Conservation (phyloP, 1,140 invertebrate species). For the Drosophila tani region DNA sequence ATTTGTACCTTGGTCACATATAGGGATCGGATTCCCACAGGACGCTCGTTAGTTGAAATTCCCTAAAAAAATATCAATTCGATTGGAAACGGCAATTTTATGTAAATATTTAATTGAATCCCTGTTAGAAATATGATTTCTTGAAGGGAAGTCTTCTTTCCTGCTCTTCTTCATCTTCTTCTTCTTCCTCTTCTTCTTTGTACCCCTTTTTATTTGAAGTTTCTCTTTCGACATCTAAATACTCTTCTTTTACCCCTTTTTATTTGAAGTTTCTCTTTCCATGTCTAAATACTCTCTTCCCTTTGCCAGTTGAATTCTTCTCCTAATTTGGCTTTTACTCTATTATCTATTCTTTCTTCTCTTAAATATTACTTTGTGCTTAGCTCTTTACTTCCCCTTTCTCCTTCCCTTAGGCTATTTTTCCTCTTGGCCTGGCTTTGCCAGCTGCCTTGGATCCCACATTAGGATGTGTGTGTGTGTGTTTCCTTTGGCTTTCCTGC, state of each 20-base stretch:
- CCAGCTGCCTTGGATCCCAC: slow-evolving; percentile 14
- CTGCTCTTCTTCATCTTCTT: too few relatives aligned
- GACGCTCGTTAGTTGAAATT: neutral
- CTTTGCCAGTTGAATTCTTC: slow-evolving; percentile 6
- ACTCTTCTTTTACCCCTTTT: neutral
- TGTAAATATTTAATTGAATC: too few relatives aligned
- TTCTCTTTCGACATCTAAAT: neutral
- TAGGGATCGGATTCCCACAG: neutral
- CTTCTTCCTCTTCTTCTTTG: too few relatives aligned
- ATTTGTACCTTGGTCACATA: neutral
- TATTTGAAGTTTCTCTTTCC: neutral
- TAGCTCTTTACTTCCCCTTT: neutral
- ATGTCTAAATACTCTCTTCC: neutral
- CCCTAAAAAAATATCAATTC: neutral
- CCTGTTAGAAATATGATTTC: too few relatives aligned
- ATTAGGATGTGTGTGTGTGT: slow-evolving; percentile 5
- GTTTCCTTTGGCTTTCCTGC: slow-evolving; percentile 38
- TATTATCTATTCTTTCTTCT: neutral
- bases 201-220: too few relatives aligned
- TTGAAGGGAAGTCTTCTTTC: neutral
- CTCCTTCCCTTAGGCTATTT: neutral
- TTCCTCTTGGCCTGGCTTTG: neutral
- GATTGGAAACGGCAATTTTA: too few relatives aligned
- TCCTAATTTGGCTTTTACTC: neutral
- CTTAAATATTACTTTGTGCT: slow-evolving; percentile 5